Conservation (phyloP, 2,888 invertebrate genomes). For the Tetragnatha montana region DNA sequence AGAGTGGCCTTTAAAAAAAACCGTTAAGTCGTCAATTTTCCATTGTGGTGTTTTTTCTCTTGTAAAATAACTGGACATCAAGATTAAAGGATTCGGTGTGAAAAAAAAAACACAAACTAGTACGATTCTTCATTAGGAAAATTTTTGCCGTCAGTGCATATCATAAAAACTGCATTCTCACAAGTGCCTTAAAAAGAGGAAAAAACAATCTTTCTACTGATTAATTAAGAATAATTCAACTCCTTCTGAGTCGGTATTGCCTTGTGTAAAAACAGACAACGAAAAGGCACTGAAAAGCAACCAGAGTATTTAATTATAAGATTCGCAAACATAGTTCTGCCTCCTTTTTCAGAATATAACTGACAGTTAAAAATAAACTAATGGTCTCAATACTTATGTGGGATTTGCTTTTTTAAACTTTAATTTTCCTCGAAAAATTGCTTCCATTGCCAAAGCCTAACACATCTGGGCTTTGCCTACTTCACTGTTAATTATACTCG, state of each 20-base stretch:
- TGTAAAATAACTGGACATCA: neutral
- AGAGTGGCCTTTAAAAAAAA: neutral
- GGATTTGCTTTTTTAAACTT: neutral
- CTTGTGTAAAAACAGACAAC: neutral
- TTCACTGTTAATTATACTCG: neutral
- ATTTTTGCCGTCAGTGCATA: neutral
- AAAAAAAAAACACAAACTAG: neutral
- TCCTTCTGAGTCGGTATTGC: neutral
- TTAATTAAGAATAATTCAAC: neutral
- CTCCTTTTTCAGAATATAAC: neutral
- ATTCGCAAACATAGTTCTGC: constrained; percentile 2
- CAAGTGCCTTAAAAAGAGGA: neutral
- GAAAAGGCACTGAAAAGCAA: neutral
- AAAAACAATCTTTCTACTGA: neutral
- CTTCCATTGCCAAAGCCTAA: neutral
- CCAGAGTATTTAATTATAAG: constrained; percentile 7
- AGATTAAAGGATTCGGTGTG: neutral
- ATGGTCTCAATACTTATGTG: constrained; percentile 1
- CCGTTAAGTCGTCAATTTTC: neutral
- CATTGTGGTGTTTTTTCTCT: neutral
- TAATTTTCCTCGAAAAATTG: neutral
- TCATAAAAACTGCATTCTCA: neutral
- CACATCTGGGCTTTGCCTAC: constrained; percentile 1
- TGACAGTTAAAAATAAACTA: constrained; percentile 7
- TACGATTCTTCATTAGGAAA: neutral